Conservation (phyloP, 2,113 vertebrate species). For the Equus quagga region DNA sequence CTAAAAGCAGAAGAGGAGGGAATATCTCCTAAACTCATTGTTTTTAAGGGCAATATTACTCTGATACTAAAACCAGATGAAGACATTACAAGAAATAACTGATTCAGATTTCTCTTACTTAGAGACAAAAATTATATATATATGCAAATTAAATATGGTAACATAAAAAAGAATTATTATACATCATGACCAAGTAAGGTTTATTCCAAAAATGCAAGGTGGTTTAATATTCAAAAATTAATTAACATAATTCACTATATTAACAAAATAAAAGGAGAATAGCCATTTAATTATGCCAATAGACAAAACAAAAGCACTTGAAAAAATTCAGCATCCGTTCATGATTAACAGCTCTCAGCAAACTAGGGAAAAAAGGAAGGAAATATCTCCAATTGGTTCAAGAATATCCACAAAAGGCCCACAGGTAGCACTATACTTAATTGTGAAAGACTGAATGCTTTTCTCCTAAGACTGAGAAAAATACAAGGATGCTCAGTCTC, state of each 20-base stretch:
- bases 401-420: background rate
- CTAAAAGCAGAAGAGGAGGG: background rate
- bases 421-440: background rate
- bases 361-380: background rate
- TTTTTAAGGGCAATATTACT: background rate
- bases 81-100: slow-evolving; percentile 17
- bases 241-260: background rate
- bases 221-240: background rate
- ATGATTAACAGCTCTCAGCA: background rate
- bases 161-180: background rate
- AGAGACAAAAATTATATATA: background rate
- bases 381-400: background rate
- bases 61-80: background rate
- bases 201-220: background rate
- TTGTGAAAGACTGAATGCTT: background rate
- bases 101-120: background rate
- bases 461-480: background rate
- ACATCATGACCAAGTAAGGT: background rate
- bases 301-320: background rate
- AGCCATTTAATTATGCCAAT: background rate
- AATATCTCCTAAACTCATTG: background rate
- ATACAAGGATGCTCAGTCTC: background rate
- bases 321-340: background rate
- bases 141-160: background rate
- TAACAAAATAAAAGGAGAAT: slow-evolving; percentile 26